Evolutionary conservation across 1,140 invertebrate species (phyloP), one percentile per base, ranked within the genome.

Genomic region (Lucilia sericata): DNA sequence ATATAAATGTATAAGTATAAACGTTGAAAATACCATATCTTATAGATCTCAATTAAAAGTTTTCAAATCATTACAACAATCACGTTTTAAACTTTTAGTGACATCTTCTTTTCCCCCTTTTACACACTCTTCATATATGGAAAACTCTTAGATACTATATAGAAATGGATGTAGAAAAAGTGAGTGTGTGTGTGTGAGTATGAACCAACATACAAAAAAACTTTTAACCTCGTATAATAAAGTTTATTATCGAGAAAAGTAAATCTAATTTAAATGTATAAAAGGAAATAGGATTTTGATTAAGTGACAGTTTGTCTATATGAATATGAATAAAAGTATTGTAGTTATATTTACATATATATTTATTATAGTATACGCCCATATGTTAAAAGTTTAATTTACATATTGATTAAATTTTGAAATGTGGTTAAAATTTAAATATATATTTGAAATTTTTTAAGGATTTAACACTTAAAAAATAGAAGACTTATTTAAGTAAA

Each of bases 31-130:
- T 12, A 25, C 65, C 25, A 17, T 80, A 80, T 80, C 76, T 80
- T 80, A 80, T 49, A 80, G 76, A 80, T 80, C 76, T 80, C 76
- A 80, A 80, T 80, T 80, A 80, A 80, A 80, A 80, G n/a, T 80
- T 80, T 80, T 80, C 47, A 80, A 80, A 80, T 80, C 76, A 80
- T 80, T 80, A 80, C 76, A 80, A 49, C 76, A 80, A 80, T 80
- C 76, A 80, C 76, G 76, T 80, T 80, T 80, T 5, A 51, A 80
- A 80, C 42, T 19, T 80, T 10, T 47, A 60, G 14, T 60, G 55
- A 70, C 65, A 70, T 21, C 76, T 49, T 80, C 42, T 21, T 65
- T 30, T 30, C 25, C 25, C 25, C n/a, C 51, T 30, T 30, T 30
- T 30, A 21, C 65, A 70, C 19, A 19, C 51, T 49, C 49, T 65